phyloP scores from a whole-genome alignment of 2,888 invertebrate genomes.

The Coenonympha glycerion region DNA sequence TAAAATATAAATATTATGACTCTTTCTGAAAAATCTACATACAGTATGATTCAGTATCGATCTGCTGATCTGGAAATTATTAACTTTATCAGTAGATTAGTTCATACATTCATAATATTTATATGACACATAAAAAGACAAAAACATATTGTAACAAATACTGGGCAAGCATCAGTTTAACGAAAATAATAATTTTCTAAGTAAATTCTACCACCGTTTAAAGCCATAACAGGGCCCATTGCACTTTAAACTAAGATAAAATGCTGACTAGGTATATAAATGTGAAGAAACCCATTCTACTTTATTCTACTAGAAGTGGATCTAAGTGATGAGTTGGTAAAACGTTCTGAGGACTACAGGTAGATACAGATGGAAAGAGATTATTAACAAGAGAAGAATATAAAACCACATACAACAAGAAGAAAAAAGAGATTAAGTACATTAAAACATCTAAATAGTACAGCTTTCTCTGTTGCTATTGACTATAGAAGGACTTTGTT shows the following conservation, averaged over 20 bases:
- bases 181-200: constrained; percentile 9
- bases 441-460: background rate
- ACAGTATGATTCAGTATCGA: background rate
- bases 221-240: constrained; percentile 17
- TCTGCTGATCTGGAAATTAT: no score
- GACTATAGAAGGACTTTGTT: background rate
- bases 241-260: background rate
- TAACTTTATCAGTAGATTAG: no score
- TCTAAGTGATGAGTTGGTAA: background rate
- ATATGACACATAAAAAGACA: constrained; percentile 15
- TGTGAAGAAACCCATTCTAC: background rate
- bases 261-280: background rate
- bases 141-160: constrained; percentile 16
- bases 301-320: background rate
- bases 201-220: constrained; percentile 18
- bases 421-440: background rate
- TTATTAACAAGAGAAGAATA: background rate
- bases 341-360: background rate
- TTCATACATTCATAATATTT: constrained; percentile 28
- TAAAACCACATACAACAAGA: background rate
- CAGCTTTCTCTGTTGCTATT: background rate
- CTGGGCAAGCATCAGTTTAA: constrained; percentile 15
- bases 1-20: constrained; percentile 25
- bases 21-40: background rate
- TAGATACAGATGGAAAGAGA: background rate